Percentiles rank a stretch among this genome's conserved stretches.
phyloP scores from a whole-genome alignment of 2,797 vertebrate genomes.

The Astyanax mexicanus region DNA sequence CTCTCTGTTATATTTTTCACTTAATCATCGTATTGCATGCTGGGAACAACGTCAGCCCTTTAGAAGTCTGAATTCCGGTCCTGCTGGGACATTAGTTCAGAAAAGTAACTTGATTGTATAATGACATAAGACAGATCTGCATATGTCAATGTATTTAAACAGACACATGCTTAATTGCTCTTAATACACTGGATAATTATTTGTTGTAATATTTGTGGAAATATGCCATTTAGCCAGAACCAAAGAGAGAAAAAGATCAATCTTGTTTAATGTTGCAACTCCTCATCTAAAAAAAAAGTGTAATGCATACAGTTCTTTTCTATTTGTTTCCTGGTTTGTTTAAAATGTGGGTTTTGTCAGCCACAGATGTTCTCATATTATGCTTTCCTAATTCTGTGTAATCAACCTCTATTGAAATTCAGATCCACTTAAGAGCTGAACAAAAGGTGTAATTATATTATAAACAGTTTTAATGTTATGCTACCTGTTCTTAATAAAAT shows the following conservation, averaged over 20 bases:
- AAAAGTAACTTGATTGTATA: conserved; percentile 15
- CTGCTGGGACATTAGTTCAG: not conserved
- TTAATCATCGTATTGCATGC: conserved; percentile 36
- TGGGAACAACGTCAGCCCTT: conserved; percentile 13
- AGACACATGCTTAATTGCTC: conserved; percentile 11
- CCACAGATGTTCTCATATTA: conserved; percentile 76
- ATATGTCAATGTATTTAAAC: not conserved
- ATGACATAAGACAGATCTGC: not conserved
- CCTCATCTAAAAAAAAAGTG: conserved; percentile 2
- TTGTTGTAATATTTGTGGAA: conserved; percentile 27
- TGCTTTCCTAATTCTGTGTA: conserved; percentile 70
- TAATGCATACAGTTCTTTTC: conserved; percentile 4
- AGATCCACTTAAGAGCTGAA: conserved; percentile 58
- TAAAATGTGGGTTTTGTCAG: conserved; percentile 54
- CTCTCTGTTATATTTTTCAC: conserved; percentile 16
- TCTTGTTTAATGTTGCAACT: conserved; percentile 5
- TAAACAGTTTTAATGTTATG: conserved; percentile 48
- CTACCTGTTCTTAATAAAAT: conserved; percentile 42
- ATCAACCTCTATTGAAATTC: conserved; percentile 71
- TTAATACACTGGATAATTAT: no score
- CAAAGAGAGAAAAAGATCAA: conserved; percentile 8
- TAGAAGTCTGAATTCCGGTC: conserved; percentile 31
- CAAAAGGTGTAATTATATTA: conserved; percentile 57
- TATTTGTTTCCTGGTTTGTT: conserved; percentile 31
- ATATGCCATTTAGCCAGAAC: not conserved